phyloP scores from a whole-genome alignment of 2,888 invertebrate genomes.

The Gari tellinella region DNA sequence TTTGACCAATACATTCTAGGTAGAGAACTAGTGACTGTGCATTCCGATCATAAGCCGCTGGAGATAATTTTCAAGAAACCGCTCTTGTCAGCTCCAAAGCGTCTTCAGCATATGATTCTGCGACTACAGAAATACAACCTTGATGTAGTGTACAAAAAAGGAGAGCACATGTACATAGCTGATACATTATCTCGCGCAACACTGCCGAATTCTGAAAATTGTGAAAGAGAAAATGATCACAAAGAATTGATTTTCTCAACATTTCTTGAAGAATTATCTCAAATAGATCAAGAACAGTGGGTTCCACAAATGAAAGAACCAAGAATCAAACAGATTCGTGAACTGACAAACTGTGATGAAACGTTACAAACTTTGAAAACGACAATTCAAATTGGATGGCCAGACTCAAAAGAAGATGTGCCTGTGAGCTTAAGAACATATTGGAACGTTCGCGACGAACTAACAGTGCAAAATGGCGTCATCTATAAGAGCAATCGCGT shows the following conservation, averaged over 20 bases:
- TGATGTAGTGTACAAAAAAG: conserved; percentile 38
- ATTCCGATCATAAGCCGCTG: conserved; percentile 57
- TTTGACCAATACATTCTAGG: conserved; percentile 55
- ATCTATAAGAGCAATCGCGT: conserved; percentile 23
- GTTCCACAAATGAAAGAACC: conserved; percentile 2
- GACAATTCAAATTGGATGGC: conserved; percentile 1
- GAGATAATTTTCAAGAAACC: conserved; percentile 50
- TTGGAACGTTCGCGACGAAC: too few relatives aligned
- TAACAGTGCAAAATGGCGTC: conserved; percentile 8
- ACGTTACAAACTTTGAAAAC: conserved; percentile 8
- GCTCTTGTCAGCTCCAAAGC: conserved; percentile 37
- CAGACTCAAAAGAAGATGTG: too few relatives aligned
- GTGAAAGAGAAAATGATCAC: not conserved
- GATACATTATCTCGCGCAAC: conserved; percentile 60
- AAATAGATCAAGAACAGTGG: not conserved
- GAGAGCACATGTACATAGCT: conserved; percentile 45
- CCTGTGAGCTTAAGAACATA: too few relatives aligned
- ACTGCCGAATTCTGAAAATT: conserved; percentile 7
- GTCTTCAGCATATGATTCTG: conserved; percentile 52
- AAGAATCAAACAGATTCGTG: not conserved
- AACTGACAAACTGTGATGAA: conserved; percentile 10
- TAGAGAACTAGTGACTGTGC: conserved; percentile 26
- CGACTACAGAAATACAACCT: conserved; percentile 44
- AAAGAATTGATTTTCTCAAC: not conserved
- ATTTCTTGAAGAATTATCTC: not conserved